Evolutionary conservation across 2,113 vertebrate genomes (phyloP).

Genomic region (Stigmatopora argus): DNA sequence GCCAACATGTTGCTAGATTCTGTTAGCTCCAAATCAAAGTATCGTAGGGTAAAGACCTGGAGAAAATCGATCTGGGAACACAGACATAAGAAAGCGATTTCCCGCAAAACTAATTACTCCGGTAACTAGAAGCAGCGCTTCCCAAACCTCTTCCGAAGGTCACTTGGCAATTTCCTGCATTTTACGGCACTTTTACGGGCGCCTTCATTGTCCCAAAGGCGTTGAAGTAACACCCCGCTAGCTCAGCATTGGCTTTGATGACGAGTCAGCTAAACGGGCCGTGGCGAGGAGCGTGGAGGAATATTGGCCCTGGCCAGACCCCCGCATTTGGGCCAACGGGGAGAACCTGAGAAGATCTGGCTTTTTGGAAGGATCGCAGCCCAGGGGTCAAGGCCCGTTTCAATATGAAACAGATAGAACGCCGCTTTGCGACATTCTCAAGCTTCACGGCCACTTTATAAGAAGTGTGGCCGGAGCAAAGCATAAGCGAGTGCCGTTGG

Average conservation of each 20-base stretch:
- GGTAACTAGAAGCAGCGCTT: constrained; percentile 2
- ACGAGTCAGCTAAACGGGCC: constrained; percentile 41
- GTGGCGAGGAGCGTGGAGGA: constrained; percentile 31
- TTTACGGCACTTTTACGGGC: constrained; percentile 51
- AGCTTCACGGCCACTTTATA: constrained; percentile 20
- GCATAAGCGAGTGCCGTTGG: constrained; percentile 40
- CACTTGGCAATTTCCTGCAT: constrained; percentile 48
- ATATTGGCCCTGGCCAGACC: constrained; percentile 33
- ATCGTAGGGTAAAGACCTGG: no score
- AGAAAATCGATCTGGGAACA: not conserved
- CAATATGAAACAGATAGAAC: constrained; percentile 15
- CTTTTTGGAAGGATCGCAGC: constrained; percentile 21
- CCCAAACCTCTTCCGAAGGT: constrained; percentile 9
- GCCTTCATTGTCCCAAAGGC: constrained; percentile 50
- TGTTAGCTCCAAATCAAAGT: no score
- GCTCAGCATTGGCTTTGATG: constrained; percentile 44
- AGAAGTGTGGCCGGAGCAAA: constrained; percentile 12
- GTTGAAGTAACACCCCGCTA: constrained; percentile 52
- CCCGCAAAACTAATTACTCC: not conserved
- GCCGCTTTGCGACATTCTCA: not conserved
- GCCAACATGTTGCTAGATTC: not conserved
- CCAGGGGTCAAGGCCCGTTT: constrained; percentile 11
- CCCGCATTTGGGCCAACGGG: constrained; percentile 23
- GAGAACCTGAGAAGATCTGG: constrained; percentile 41
- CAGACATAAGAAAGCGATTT: not conserved